Conservation (phyloP, 2,888 invertebrate genomes). For the Ornithoptera alexandrae region DNA sequence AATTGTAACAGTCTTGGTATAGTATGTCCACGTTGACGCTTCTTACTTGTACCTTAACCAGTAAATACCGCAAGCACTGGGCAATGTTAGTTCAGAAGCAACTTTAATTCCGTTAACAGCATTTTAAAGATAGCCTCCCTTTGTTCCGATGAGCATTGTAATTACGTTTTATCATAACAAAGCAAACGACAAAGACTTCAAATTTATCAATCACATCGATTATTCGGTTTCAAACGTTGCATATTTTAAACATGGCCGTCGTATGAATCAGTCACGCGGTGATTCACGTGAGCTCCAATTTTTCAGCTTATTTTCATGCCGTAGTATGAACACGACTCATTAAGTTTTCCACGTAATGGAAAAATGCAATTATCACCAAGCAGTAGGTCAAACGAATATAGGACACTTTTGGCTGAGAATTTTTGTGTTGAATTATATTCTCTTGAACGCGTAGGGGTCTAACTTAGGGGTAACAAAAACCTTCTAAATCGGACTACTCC, state of each 20-base stretch:
- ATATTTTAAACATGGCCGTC: conserved; percentile 32
- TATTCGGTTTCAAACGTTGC: conserved; percentile 30
- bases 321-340: conserved; percentile 20
- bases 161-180: conserved; percentile 26
- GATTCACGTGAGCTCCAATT: conserved; percentile 30
- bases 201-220: conserved; percentile 22
- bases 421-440: no score
- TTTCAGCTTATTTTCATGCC: conserved; percentile 21
- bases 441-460: no score
- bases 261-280: conserved; percentile 32
- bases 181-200: conserved; percentile 22
- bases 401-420: conserved; percentile 3
- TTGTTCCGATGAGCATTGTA: conserved; percentile 8
- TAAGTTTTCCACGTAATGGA: conserved; percentile 24
- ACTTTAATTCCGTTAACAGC: no score
- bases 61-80: no score
- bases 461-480: no score
- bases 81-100: no score
- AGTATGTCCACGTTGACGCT: no score
- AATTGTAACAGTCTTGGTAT: no score
- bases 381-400: conserved; percentile 13
- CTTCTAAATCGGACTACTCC: no score
- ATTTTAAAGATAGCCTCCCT: not conserved
- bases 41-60: no score
- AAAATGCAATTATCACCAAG: conserved; percentile 18